Base-by-base conservation (phyloP, 1,140 invertebrate species). In the Leptopilina boulardi region DNA sequence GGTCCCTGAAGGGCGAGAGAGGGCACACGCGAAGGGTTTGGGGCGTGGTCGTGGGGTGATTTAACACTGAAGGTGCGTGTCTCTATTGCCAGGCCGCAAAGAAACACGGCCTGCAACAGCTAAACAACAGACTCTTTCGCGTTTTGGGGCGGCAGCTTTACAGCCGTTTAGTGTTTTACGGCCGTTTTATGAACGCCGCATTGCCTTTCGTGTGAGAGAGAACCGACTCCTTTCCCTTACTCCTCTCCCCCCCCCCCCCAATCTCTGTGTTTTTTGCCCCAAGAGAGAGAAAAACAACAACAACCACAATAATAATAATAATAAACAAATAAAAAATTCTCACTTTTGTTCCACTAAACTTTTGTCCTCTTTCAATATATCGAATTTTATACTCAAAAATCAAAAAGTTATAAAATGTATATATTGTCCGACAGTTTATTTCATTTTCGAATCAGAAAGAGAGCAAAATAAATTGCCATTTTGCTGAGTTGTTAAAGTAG, bases 101-200 rank as follows among this genome's bases (percentile, higher is more conserved):
- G 80, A 51, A 83, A 82, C 83, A 85, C 54, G 79, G 80, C 81
- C 77, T 75, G 77, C 81, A 81, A 80, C 82, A 77, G 81, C 83
- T 81, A 82, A 86, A 85, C 85, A 86, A 86, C 84, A 80, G 80
- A 78, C 81, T 76, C 79, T 77, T 76, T 9, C 80, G 83, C 82
- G 84, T 89, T 90, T 89, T 85, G 86, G 89, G 84, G 86, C 89
- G 88, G 89, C 89, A 91, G 86, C 86, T 91, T 91, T 91, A 91
- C 89, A 91, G 85, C 89, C 90, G 89, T 91, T 91, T 91, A 91
- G 90, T 89, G 89, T 91, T 91, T 91, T 91, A 91, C 87, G 88
- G 86, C 84, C 86, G 88, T 91, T 91, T 91, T 91, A 91, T 91
- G 89, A 89, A 90, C 83, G 87, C 86, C 85, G 86, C 87, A 80